These are phyloP conservation scores for Myathropa florea DNA, from an alignment of 2,888 invertebrate genomes.

Conservation along the genomic window DNA sequence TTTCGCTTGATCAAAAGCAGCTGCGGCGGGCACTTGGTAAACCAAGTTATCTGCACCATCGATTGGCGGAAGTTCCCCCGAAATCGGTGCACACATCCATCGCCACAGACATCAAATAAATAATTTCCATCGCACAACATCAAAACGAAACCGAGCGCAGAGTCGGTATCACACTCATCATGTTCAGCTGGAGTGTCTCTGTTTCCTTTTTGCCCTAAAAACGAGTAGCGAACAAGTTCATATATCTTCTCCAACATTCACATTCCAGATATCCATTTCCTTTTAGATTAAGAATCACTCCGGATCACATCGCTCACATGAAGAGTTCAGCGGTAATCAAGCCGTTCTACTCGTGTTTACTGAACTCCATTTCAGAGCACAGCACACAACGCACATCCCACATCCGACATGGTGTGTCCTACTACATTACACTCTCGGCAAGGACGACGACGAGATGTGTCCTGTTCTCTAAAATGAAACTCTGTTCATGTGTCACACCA, in stretches of 20 bases:
- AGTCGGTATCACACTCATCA: not conserved
- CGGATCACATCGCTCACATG: constrained; percentile 1
- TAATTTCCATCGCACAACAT: not conserved
- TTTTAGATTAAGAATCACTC: constrained; percentile 14
- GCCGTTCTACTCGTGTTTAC: constrained; percentile 10
- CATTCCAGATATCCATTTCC: constrained; percentile 8
- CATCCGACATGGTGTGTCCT: constrained; percentile 23
- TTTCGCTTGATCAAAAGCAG: too few relatives aligned
- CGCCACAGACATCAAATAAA: not conserved
- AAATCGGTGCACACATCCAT: not conserved
- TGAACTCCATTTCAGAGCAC: constrained; percentile 20
- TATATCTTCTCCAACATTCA: not conserved
- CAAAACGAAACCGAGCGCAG: not conserved
- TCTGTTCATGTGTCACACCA: constrained; percentile 1
- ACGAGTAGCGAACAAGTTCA: not conserved
- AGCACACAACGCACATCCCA: not conserved
- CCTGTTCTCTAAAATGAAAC: constrained; percentile 19
- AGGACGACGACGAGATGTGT: constrained; percentile 5
- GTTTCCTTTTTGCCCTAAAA: not conserved
- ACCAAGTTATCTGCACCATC: too few relatives aligned
- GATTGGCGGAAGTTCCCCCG: not conserved
- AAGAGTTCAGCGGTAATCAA: constrained; percentile 1
- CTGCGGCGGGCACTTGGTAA: too few relatives aligned
- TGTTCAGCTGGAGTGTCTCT: not conserved
- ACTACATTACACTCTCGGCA: constrained; percentile 24